Evolutionary conservation across 2,797 vertebrate species (phyloP), one percentile per base, ranked within the genome.

Genomic region (Sebastes reedi): DNA sequence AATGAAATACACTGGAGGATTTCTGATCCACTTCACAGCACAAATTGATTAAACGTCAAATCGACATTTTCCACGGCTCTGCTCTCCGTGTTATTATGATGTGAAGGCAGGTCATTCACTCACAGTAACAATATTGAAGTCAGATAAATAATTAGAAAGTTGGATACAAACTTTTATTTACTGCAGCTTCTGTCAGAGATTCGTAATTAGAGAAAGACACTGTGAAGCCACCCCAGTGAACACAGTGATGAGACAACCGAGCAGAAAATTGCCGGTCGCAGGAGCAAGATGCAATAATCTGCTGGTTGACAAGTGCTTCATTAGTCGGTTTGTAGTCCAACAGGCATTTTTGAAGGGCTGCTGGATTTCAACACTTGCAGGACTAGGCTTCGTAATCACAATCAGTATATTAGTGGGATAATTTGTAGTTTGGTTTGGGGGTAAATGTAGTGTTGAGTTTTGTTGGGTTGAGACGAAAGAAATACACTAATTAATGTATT

Each of bases 61-160:
- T 79, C 10, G 46, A 88, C 83, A 55, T 83, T 86, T 85, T 85
- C 72, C 79, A 72, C 56, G 7, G 25, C 69, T 75, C 67, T 58
- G 65, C 67, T 84, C 66, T 74, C 59, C 6, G 8, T 65, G 74
- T 71, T 67, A 77, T 83, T 62, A 71, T 65, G 65, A 80, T 76
- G 60, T 72, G 76, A 79, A 76, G 78, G 29, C 77, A 66, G 81
- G 79, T 87, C 88, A 72, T 70, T 79, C 80, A 32, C 59, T 81
- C 69, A 68, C 30, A 75, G 66, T 46, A 66, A 80, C 67, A 86
- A 75, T 75, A 86, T 30, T 79, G 71, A 71, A 87, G 83, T 87
- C 75, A 82, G 81, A 87, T 75, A 84, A 85, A 86, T 85, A 89
- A 90, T 91, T 90, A 90, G 54, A 89, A 90, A 91, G 84, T 90